Evolutionary conservation across 2,113 vertebrate species (phyloP).

Genomic region (Carlito syrichta): DNA sequence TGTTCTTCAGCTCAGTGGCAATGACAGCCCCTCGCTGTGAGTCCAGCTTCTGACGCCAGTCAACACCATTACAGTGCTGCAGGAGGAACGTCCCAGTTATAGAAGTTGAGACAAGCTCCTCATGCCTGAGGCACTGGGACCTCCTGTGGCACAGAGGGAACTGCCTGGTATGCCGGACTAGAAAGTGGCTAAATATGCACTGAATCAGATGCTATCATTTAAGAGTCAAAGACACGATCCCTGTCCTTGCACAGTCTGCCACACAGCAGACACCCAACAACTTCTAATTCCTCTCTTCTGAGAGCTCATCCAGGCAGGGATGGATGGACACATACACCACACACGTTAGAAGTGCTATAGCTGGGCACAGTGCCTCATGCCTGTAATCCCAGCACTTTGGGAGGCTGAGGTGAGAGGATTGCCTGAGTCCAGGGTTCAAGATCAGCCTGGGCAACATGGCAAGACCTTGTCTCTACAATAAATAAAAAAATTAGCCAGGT

Average conservation of each 20-base stretch:
- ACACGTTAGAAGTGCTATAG: not conserved
- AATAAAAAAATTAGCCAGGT: too few species aligned
- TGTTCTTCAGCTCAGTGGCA: constrained; percentile 98
- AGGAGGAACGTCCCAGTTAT: not conserved
- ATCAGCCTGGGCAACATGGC: too few species aligned
- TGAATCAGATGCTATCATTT: not conserved
- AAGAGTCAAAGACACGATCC: not conserved
- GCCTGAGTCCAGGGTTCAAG: too few species aligned
- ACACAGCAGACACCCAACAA: not conserved
- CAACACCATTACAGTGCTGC: constrained; percentile 97
- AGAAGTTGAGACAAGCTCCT: not conserved
- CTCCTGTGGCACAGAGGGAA: not conserved
- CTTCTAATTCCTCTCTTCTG: not conserved
- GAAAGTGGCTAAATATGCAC: not conserved
- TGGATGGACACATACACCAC: accelerated
- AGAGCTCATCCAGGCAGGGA: not conserved
- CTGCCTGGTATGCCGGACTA: not conserved
- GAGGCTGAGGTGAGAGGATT: too few species aligned
- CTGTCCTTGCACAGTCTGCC: not conserved
- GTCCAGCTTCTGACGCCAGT: constrained; percentile 99
- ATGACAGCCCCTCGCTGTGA: constrained; percentile 98
- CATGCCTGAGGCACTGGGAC: accelerated
- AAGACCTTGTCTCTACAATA: too few species aligned
- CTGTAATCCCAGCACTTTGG: too few species aligned
- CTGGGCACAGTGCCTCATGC: too few species aligned